Percentiles rank a stretch among this genome's conserved stretches.
phyloP scores from a whole-genome alignment of 2,888 invertebrate species.

The Oegoconia quadripuncta region DNA sequence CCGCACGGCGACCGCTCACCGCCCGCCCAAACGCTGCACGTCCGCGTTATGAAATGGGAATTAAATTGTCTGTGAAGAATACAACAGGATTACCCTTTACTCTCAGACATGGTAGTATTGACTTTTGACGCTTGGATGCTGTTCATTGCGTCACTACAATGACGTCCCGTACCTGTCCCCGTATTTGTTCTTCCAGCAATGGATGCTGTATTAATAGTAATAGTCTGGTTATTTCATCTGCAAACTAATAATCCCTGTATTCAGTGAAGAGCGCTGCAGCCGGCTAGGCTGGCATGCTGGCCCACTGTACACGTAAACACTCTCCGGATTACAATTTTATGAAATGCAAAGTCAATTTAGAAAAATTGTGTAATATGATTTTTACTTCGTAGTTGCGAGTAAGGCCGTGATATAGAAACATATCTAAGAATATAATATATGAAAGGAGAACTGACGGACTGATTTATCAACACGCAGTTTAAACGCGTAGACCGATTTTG shows the following conservation, averaged over 20 bases:
- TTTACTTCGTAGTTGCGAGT: too few species aligned
- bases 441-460: too few species aligned
- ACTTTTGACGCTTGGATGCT: slow-evolving; percentile 6
- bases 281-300: slow-evolving; percentile 25
- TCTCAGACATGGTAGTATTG: slow-evolving; percentile 19
- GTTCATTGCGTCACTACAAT: slow-evolving; percentile 28
- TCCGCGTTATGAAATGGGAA: slow-evolving; percentile 58
- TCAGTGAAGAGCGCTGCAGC: slow-evolving; percentile 34
- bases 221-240: slow-evolving; percentile 8
- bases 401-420: too few species aligned
- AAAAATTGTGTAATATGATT: slow-evolving; percentile 44
- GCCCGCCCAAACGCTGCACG: slow-evolving; percentile 34
- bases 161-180: slow-evolving; percentile 1
- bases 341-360: slow-evolving; percentile 30
- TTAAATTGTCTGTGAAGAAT: slow-evolving; percentile 68
- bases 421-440: too few species aligned
- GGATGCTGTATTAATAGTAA: slow-evolving; percentile 14
- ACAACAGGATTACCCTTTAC: slow-evolving; percentile 51
- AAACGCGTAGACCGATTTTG: too few species aligned
- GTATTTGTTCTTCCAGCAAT: slow-evolving; percentile 21
- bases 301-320: slow-evolving; percentile 32
- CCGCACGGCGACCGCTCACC: slow-evolving; percentile 29
- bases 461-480: too few species aligned
- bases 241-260: slow-evolving; percentile 30
- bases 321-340: slow-evolving; percentile 30